Evolutionary conservation across 1,140 invertebrate genomes (phyloP), one percentile per base, ranked within the genome.

Genomic region (Calephelis nemesis): DNA sequence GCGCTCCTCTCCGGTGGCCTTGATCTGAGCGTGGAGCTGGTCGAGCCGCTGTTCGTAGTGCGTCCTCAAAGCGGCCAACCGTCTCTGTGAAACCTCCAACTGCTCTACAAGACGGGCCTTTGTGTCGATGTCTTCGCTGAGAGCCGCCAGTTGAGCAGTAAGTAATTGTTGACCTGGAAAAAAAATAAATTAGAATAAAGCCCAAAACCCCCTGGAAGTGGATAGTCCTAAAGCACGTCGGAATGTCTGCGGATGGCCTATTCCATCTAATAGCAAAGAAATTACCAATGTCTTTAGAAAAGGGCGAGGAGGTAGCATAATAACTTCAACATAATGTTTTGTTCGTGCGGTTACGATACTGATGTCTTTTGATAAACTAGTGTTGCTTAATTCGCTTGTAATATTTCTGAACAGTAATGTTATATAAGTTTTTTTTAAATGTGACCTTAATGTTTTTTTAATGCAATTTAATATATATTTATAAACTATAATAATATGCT

Each of bases 11-110:
- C 98, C 96, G 0, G 98, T 99, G 71, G 96, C 95, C 72, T 94
- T 94, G 62, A 99, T 99, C 78, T 96, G 95, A 5, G 94, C 94
- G 81, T 97, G 96, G n/a, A 99, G 89, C 62, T 97, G 95, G 49
- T 94, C 92, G n/a, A 99, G 92, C 83, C 99, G 98, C 50, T 98
- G 96, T 90, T 99, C 98, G 90, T 99, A 99, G 78, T 99, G 97
- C 69, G 95, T 94, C 63, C 95, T 95, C 93, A 99, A 95, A 0
- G 95, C 94, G 47, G 96, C 94, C 70, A 99, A 92, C 60, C 97
- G 92, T 60, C 95, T 94, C 84, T 99, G 97, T 10, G 96, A 97
- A 19, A 95, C 88, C 85, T 99, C 98, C 64, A 99, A 87, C 81
- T 99, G 97, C 81, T 99, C 97, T 70, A 99, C 98, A 13, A 99